These are phyloP conservation scores for Caranx melampygus DNA, from an alignment of 2,113 vertebrate genomes.

Conservation along the genomic window DNA sequence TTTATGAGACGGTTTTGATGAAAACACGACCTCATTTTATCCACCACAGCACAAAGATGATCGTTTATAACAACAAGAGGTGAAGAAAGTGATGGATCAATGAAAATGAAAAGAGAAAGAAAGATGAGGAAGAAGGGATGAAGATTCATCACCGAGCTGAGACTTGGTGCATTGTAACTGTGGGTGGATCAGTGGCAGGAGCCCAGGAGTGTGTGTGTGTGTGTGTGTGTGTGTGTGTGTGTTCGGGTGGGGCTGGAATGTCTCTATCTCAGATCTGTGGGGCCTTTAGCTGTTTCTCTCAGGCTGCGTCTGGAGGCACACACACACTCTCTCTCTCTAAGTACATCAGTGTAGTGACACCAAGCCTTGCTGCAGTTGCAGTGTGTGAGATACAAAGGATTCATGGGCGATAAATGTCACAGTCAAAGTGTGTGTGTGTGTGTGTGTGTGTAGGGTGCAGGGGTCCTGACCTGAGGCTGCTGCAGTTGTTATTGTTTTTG, in stretches of 20 bases:
- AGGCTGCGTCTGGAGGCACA: conserved; percentile 43
- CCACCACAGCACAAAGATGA: too few relatives aligned
- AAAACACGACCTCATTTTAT: too few relatives aligned
- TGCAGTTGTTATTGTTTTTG: conserved; percentile 61
- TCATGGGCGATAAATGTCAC: neutral
- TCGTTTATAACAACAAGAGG: too few relatives aligned
- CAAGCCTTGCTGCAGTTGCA: neutral
- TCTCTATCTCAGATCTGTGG: conserved; percentile 67
- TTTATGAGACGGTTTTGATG: neutral
- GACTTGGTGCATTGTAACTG: neutral
- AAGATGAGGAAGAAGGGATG: neutral
- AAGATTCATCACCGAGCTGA: neutral
- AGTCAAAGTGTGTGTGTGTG: conserved; percentile 1
- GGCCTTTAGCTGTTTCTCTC: conserved; percentile 65
- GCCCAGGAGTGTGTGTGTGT: conserved; percentile 15
- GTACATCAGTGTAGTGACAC: conserved; percentile 6
- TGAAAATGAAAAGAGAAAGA: too few relatives aligned
- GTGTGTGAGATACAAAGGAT: conserved; percentile 7
- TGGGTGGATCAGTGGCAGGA: conserved; percentile 1
- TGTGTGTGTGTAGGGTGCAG: neutral
- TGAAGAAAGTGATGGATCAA: too few relatives aligned
- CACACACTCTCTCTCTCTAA: conserved; percentile 16
- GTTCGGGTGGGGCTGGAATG: conserved; percentile 61
- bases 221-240: conserved; percentile 50
- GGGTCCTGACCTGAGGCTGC: conserved; percentile 37